These are phyloP conservation scores for Corydoras maculifer DNA, from an alignment of 2,113 vertebrate species.

Conservation along the genomic window DNA sequence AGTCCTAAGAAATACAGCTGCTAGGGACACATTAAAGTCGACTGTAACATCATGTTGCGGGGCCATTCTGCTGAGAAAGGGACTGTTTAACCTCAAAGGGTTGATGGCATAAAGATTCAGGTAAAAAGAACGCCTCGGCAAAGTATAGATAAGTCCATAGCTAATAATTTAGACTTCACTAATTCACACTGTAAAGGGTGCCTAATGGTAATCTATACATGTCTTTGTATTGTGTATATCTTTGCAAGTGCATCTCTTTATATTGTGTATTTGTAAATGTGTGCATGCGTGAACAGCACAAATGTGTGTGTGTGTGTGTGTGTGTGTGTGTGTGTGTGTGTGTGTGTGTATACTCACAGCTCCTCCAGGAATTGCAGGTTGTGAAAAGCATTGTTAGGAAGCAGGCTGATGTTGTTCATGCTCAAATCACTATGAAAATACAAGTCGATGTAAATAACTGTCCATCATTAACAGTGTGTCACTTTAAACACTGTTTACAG, in stretches of 20 bases:
- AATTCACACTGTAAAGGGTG: too few species aligned
- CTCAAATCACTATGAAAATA: constrained; percentile 78
- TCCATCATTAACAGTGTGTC: too few species aligned
- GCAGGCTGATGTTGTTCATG: constrained; percentile 88
- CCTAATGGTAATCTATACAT: too few species aligned
- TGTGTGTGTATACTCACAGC: constrained; percentile 72
- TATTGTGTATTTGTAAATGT: too few species aligned
- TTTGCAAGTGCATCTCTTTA: too few species aligned
- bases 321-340: constrained; percentile 15
- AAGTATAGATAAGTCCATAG: too few species aligned
- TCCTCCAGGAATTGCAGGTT: constrained; percentile 88
- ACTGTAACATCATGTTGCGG: too few species aligned
- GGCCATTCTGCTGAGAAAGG: background rate
- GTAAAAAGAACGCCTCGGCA: background rate
- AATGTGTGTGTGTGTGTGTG: background rate
- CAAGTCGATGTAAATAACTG: background rate
- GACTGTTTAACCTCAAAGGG: background rate
- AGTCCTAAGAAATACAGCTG: background rate
- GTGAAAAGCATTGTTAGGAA: constrained; percentile 68
- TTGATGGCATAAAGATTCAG: background rate
- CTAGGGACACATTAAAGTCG: too few species aligned
- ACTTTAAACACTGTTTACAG: too few species aligned
- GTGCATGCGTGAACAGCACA: background rate
- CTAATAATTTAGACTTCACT: too few species aligned
- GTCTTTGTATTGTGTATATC: too few species aligned